Evolutionary conservation across 2,113 vertebrate species (phyloP).

Genomic region (Dendropsophus ebraccatus): DNA sequence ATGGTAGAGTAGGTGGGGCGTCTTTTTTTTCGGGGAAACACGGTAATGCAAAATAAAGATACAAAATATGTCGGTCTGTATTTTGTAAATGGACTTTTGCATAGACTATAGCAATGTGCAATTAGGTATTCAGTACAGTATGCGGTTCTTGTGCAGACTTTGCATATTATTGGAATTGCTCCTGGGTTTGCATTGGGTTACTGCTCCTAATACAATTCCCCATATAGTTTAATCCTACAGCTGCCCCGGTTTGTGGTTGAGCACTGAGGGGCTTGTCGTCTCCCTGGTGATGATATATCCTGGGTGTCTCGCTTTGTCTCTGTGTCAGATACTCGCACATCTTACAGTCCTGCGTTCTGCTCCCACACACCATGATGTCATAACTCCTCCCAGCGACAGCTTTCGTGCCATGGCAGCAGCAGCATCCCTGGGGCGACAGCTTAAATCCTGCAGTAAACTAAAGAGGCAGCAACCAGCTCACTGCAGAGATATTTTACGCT

Average conservation of each 20-base stretch:
- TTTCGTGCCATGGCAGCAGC: background rate
- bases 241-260: no score
- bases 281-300: background rate
- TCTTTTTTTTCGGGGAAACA: no score
- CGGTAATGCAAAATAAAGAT: no score
- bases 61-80: no score
- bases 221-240: background rate
- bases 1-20: no score
- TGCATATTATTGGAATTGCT: no score
- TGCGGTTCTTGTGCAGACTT: no score
- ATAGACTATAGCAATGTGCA: no score
- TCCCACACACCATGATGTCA: slow-evolving; percentile 29
- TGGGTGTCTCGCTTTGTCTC: background rate
- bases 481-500: background rate
- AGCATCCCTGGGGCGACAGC: slow-evolving; percentile 1
- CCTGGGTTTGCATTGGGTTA: no score
- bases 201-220: no score
- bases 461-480: background rate
- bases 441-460: slow-evolving; percentile 5
- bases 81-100: no score
- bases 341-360: slow-evolving; percentile 21
- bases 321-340: background rate
- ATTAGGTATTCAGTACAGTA: no score
- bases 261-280: background rate
- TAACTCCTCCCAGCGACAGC: background rate